phyloP scores from a whole-genome alignment of 2,888 invertebrate genomes.

The Operophtera brumata region DNA sequence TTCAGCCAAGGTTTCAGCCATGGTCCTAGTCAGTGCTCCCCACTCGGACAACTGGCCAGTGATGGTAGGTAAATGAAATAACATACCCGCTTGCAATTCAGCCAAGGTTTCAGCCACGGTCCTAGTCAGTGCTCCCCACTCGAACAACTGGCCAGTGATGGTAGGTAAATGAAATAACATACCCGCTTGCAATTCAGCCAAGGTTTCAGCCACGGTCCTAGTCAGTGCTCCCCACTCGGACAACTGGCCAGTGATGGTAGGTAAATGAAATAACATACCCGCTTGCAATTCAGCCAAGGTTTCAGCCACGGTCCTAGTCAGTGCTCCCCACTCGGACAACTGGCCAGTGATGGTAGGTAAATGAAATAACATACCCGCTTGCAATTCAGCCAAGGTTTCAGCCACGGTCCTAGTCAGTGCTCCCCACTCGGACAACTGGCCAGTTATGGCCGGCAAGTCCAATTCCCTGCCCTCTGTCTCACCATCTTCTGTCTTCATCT shows the following conservation, averaged over 20 bases:
- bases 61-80: conserved; percentile 51
- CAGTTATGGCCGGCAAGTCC: conserved; percentile 83
- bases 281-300: conserved; percentile 85
- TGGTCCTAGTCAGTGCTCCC: conserved; percentile 83
- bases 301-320: conserved; percentile 85
- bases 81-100: conserved; percentile 82
- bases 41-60: conserved; percentile 85
- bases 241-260: conserved; percentile 83
- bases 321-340: conserved; percentile 84
- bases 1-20: conserved; percentile 86
- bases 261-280: conserved; percentile 78
- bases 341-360: conserved; percentile 79
- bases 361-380: conserved; percentile 63
- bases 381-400: conserved; percentile 85
- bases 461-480: conserved; percentile 72
- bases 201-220: conserved; percentile 83
- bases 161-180: conserved; percentile 82
- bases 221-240: conserved; percentile 86
- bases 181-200: conserved; percentile 83
- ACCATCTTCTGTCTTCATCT: conserved; percentile 64
- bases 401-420: conserved; percentile 84
- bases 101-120: conserved; percentile 85
- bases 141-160: conserved; percentile 84
- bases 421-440: conserved; percentile 85
- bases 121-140: conserved; percentile 85